Conservation (phyloP, 2,888 invertebrate genomes). For the Ophioninae sp. region DNA sequence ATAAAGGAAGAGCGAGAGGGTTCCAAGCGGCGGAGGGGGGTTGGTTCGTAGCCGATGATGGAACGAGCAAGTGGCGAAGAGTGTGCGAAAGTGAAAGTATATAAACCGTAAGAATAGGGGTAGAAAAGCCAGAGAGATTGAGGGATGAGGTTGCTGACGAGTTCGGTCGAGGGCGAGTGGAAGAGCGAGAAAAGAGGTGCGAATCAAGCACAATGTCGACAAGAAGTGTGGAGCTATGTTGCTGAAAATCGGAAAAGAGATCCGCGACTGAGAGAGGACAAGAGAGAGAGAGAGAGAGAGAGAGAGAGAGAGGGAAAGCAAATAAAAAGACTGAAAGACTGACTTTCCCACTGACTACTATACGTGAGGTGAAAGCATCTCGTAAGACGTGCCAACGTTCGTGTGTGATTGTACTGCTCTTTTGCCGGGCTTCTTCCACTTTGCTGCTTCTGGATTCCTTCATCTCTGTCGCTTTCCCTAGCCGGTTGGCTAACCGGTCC, state of each 20-base stretch:
- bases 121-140: constrained; percentile 13
- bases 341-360: constrained; percentile 58
- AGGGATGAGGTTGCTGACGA: constrained; percentile 40
- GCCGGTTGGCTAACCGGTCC: constrained; percentile 29
- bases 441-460: constrained; percentile 20
- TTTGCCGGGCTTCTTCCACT: constrained; percentile 22
- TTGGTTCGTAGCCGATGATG: neutral
- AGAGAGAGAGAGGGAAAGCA: constrained; percentile 38
- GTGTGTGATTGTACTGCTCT: constrained; percentile 46
- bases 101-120: constrained; percentile 34
- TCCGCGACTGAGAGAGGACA: constrained; percentile 19
- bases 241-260: constrained; percentile 49
- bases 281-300: constrained; percentile 23
- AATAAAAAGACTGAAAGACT: constrained; percentile 26
- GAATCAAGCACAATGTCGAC: constrained; percentile 67
- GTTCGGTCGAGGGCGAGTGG: constrained; percentile 19
- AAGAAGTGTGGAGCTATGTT: constrained; percentile 58
- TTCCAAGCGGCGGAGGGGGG: too few relatives aligned
- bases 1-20: neutral
- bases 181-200: constrained; percentile 51
- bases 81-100: constrained; percentile 32
- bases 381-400: constrained; percentile 58
- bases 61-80: constrained; percentile 27
- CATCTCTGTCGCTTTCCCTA: constrained; percentile 35
- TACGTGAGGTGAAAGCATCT: constrained; percentile 60